phyloP scores from a whole-genome alignment of 2,797 vertebrate species.

The Phalloptychus januarius region DNA sequence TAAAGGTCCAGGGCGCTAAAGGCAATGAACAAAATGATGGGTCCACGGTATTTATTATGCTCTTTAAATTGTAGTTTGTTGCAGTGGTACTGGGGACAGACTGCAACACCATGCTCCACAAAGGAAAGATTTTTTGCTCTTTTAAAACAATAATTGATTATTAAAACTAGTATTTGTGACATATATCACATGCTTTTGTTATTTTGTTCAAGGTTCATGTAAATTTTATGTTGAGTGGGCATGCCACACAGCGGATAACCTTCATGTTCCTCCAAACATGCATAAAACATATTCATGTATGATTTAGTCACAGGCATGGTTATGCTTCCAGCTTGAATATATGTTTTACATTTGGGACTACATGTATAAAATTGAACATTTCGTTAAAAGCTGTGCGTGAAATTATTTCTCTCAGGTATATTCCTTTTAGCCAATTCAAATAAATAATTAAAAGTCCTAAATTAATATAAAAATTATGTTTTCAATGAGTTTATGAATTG shows the following conservation, averaged over 20 bases:
- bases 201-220: neutral
- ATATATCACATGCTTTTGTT: neutral
- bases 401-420: neutral
- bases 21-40: slow-evolving; percentile 40
- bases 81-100: neutral
- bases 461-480: neutral
- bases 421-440: neutral
- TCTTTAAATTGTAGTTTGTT: neutral
- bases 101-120: neutral
- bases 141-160: neutral
- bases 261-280: neutral
- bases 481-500: neutral
- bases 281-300: neutral
- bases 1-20: slow-evolving; percentile 28
- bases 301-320: neutral
- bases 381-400: neutral
- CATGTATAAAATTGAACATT: neutral
- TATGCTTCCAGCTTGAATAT: neutral
- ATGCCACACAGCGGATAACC: neutral
- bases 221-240: neutral
- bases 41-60: slow-evolving; percentile 1
- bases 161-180: neutral
- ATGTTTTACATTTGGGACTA: neutral
- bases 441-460: neutral
- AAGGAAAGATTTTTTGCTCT: neutral